phyloP scores from a whole-genome alignment of 2,888 invertebrate genomes.

The Agriopis aurantiaria region DNA sequence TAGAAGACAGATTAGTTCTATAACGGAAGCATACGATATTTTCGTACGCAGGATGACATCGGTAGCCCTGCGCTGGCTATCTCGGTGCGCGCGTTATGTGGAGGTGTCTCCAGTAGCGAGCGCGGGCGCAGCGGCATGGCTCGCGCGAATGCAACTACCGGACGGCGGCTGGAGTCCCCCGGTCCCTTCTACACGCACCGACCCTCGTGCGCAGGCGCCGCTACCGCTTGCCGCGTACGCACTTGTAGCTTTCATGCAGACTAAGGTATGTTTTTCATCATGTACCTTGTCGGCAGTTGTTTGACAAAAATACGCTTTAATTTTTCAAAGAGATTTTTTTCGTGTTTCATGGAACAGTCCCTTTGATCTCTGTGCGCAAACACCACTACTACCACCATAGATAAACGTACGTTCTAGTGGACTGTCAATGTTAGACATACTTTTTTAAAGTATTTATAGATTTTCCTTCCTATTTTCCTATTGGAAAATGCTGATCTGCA shows the following conservation, averaged over 20 bases:
- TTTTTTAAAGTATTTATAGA: too few species aligned
- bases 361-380: not conserved
- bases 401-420: too few species aligned
- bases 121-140: slow-evolving; percentile 90
- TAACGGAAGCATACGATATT: too few species aligned
- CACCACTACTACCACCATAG: too few species aligned
- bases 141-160: slow-evolving; percentile 89
- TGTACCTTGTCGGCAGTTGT: not conserved
- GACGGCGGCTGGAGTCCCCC: slow-evolving; percentile 91
- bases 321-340: too few species aligned
- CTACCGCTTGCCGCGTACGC: slow-evolving; percentile 93
- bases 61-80: slow-evolving; percentile 73
- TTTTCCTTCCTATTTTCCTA: too few species aligned
- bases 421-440: too few species aligned
- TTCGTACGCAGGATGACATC: slow-evolving; percentile 74
- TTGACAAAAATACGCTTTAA: too few species aligned
- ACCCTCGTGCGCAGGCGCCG: slow-evolving; percentile 66
- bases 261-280: slow-evolving; percentile 58
- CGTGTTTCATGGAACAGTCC: not conserved
- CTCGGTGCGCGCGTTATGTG: slow-evolving; percentile 72
- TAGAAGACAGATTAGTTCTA: too few species aligned
- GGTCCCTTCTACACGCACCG: slow-evolving; percentile 86
- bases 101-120: slow-evolving; percentile 65
- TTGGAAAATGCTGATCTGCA: too few species aligned
- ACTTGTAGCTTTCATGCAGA: slow-evolving; percentile 91